phyloP scores from a whole-genome alignment of 2,113 vertebrate species.

The Lepisosteus oculatus region DNA sequence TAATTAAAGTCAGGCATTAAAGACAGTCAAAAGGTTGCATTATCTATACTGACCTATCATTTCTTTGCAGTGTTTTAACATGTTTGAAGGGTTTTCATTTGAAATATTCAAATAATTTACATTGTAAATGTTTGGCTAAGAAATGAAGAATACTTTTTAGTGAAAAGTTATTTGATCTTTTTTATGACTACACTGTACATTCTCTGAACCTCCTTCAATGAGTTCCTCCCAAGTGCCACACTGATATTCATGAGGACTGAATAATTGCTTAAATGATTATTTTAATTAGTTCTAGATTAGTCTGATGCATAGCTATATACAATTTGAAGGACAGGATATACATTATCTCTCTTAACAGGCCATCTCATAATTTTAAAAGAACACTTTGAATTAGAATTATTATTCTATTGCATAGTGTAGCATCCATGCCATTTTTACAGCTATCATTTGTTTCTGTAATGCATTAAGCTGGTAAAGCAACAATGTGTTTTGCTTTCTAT shows the following conservation, averaged over 20 bases:
- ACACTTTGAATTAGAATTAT: not conserved
- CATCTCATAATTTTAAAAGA: not conserved
- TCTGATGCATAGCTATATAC: not conserved
- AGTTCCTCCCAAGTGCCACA: not conserved
- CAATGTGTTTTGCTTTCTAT: no score
- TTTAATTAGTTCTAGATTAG: not conserved
- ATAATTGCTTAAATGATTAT: constrained; percentile 3
- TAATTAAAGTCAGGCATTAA: no score
- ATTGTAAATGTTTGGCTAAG: not conserved
- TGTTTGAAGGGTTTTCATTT: not conserved
- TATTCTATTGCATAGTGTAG: no score
- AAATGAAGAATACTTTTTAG: not conserved
- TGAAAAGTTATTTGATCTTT: constrained; percentile 1
- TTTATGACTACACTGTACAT: not conserved
- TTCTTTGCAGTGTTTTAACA: not conserved
- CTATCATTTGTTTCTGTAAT: no score
- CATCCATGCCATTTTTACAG: no score
- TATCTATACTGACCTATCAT: not conserved
- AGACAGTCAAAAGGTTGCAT: no score
- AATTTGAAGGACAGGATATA: not conserved
- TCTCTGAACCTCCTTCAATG: not conserved
- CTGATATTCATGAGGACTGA: not conserved
- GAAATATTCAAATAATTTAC: not conserved
- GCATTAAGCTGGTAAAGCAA: no score
- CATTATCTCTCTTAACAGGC: not conserved